These are phyloP conservation scores for Grus americana DNA, from an alignment of 2,113 vertebrate genomes.

Conservation along the genomic window DNA sequence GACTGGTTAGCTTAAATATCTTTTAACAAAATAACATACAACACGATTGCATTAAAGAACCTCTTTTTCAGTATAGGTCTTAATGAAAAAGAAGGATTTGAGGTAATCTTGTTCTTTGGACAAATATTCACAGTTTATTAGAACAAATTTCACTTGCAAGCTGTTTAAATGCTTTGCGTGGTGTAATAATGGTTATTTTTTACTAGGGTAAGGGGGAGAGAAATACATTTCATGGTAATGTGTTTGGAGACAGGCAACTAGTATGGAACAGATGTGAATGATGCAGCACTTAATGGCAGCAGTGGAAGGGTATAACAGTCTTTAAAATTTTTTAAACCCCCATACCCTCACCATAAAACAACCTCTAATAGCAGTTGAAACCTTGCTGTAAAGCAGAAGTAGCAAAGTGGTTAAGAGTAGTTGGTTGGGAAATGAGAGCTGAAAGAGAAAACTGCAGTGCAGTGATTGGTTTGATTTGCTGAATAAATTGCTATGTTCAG, in stretches of 20 bases:
- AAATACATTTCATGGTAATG: not conserved
- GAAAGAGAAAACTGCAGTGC: slow-evolving; percentile 70
- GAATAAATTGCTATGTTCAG: slow-evolving; percentile 83
- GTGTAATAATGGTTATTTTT: slow-evolving; percentile 20
- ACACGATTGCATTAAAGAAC: not conserved
- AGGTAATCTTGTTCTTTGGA: not conserved
- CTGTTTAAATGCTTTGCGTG: slow-evolving; percentile 19
- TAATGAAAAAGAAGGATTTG: not conserved
- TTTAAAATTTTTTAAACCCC: not conserved
- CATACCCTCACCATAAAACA: not conserved
- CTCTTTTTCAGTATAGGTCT: not conserved
- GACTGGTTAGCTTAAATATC: not conserved
- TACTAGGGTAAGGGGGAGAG: not conserved
- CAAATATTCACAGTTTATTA: not conserved
- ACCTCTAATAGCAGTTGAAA: not conserved
- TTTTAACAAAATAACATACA: not conserved
- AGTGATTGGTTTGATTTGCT: slow-evolving; percentile 80
- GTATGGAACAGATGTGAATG: slow-evolving; percentile 37
- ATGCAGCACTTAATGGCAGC: not conserved
- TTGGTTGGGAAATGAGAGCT: slow-evolving; percentile 72
- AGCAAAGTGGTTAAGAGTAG: slow-evolving; percentile 68
- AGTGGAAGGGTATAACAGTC: not conserved
- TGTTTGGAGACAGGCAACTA: not conserved
- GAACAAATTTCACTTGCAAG: not conserved
- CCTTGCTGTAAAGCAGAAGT: slow-evolving; percentile 48